These are phyloP conservation scores for Danio jaintianensis DNA, from an alignment of 2,797 vertebrate genomes.

Conservation along the genomic window DNA sequence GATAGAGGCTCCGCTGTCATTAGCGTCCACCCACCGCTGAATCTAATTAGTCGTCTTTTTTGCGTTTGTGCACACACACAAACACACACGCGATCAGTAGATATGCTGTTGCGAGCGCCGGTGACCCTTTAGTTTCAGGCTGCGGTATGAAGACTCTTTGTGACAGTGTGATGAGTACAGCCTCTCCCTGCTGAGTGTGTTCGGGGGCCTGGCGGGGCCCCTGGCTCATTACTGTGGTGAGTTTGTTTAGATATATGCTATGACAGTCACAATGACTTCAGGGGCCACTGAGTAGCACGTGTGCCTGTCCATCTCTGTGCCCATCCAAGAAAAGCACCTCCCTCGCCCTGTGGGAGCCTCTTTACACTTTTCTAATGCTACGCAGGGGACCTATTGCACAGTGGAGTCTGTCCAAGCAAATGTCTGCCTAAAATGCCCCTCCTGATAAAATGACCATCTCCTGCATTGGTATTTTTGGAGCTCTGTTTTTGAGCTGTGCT, in stretches of 20 bases:
- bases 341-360: constrained; percentile 64
- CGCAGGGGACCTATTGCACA: constrained; percentile 61
- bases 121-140: constrained; percentile 59
- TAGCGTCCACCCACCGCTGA: constrained; percentile 60
- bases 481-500: constrained; percentile 60
- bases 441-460: constrained; percentile 61
- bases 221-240: constrained; percentile 78
- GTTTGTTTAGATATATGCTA: constrained; percentile 76
- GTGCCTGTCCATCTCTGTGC: constrained; percentile 37
- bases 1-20: constrained; percentile 57
- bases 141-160: constrained; percentile 66
- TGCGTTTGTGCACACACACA: constrained; percentile 41
- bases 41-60: constrained; percentile 57
- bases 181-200: constrained; percentile 43
- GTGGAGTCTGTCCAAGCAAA: constrained; percentile 65
- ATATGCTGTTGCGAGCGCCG: background rate
- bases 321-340: constrained; percentile 20
- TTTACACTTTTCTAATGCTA: constrained; percentile 63
- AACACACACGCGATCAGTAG: constrained; percentile 42
- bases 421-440: constrained; percentile 71
- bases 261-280: constrained; percentile 71
- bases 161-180: constrained; percentile 69
- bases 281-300: constrained; percentile 60
- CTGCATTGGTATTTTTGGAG: constrained; percentile 66
- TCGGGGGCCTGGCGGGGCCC: constrained; percentile 59